Base-by-base conservation (phyloP, 2,797 vertebrate species). In the Tiaroga cobitis region DNA sequence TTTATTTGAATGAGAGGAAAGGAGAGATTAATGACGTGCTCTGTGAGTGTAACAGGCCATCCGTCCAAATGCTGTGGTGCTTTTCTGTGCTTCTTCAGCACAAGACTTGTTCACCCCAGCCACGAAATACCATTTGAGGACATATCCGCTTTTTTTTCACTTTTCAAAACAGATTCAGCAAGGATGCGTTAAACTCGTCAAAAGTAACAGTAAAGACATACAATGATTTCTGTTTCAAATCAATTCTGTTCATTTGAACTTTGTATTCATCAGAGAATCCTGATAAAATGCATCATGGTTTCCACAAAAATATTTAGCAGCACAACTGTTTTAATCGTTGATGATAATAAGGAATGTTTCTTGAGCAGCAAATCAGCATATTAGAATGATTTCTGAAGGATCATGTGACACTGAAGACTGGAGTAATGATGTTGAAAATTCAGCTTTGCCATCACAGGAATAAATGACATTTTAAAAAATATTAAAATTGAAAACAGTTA, bases 1-100 rank as follows among this genome's bases (percentile, higher is more conserved):
- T 82, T 85, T 81, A 83, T 80, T 85, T 82, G 77, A 72, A 85
- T 69, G 54, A 63, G 87, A 80, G 68, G 72, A 67, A 75, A 79
- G 82, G 39, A 43, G 72, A 84, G 81, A 80, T 86, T 84, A 81
- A 84, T 69, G 32, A 83, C 61, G 32, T n/a, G 80, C 68, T 61
- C 43, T 41, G 37, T 67, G 54, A 77, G 39, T 15, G 21, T 75
- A 49, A 67, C 77, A 77, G 61, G 49, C 49, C 51, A 87, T 87
- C 82, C 37, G 61, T 83, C 79, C 46, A 80, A 80, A 76, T 18
- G 26, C 29, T 73, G 34, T 75, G 69, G 6, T 37, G 51, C 21
- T 34, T 65, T 37, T 74, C 54, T 32, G 81, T 8, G 63, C n/a
- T 75, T 29, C 43, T 65, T 24, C 7, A 68, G 61, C 51, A 26